These are phyloP conservation scores for Acronicta alni DNA, from an alignment of 2,888 invertebrate species.

Conservation along the genomic window DNA sequence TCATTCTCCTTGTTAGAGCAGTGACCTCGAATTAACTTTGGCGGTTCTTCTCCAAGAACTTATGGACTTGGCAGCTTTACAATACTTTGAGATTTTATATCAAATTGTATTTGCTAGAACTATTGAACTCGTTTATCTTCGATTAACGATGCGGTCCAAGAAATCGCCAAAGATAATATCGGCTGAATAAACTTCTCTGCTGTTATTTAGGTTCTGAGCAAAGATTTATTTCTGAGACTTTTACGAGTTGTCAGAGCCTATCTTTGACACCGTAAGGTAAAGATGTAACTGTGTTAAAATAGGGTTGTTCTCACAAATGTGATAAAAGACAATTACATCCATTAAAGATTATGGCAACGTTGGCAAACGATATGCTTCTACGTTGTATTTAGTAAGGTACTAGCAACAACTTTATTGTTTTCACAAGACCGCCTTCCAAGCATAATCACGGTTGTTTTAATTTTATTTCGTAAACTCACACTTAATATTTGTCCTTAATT, in stretches of 20 bases:
- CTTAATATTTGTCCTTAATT: background rate
- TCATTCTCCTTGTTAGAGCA: slow-evolving; percentile 17
- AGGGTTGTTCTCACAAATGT: background rate
- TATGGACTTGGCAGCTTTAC: slow-evolving; percentile 32
- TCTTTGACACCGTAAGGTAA: background rate
- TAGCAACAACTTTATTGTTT: too few relatives aligned
- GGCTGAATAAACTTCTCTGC: background rate
- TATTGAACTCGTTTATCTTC: slow-evolving; percentile 29
- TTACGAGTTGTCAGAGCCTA: background rate
- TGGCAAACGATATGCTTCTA: too few relatives aligned
- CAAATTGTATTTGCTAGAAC: slow-evolving; percentile 36
- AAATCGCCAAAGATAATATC: slow-evolving; percentile 7
- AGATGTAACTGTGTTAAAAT: background rate
- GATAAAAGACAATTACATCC: too few relatives aligned
- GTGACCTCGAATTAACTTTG: slow-evolving; percentile 29
- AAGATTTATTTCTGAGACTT: too few relatives aligned
- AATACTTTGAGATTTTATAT: slow-evolving; percentile 19
- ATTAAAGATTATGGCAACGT: too few relatives aligned
- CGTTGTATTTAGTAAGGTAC: too few relatives aligned
- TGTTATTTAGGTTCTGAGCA: background rate
- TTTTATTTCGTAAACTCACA: background rate
- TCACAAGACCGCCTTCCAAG: too few relatives aligned
- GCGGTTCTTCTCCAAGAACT: slow-evolving; percentile 23
- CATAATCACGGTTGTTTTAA: too few relatives aligned
- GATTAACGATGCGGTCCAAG: slow-evolving; percentile 21